Percentiles rank a stretch among this genome's conserved stretches.
Evolutionary conservation across 2,888 invertebrate genomes (phyloP).

Genomic region (Laspeyria flexula): DNA sequence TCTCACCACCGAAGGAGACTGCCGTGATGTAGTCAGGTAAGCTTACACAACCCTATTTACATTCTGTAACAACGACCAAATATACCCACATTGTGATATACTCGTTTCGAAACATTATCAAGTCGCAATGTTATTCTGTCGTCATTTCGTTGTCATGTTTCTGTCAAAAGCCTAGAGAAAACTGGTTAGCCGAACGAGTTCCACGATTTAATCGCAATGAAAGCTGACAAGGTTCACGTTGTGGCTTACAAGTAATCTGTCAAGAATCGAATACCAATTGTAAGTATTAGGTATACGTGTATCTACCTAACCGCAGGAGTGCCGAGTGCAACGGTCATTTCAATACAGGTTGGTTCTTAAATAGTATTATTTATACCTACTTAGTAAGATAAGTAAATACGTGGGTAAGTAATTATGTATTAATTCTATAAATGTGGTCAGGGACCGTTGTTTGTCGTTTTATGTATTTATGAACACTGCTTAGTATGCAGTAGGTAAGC

Average conservation of each 20-base stretch:
- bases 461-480: conserved; percentile 44
- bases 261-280: conserved; percentile 4
- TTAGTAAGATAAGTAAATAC: too few species aligned
- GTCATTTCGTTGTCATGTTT: conserved; percentile 51
- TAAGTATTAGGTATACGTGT: background rate
- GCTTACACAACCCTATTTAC: conserved; percentile 36
- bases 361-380: background rate
- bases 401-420: conserved; percentile 2
- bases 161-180: conserved; percentile 49
- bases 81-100: conserved; percentile 26
- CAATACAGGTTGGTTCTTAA: conserved; percentile 3
- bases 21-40: conserved; percentile 97
- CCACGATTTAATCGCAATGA: conserved; percentile 47
- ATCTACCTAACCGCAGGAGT: conserved; percentile 2
- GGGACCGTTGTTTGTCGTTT: conserved; percentile 41
- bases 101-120: conserved; percentile 34
- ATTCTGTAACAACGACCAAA: conserved; percentile 21
- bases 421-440: conserved; percentile 27
- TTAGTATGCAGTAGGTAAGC: conserved; percentile 66
- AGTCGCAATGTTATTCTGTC: conserved; percentile 47
- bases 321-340: background rate
- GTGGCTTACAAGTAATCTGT: conserved; percentile 20
- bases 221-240: conserved; percentile 49
- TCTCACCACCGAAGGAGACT: conserved; percentile 93
- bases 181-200: conserved; percentile 54